Evolutionary conservation across 2,113 vertebrate species (phyloP), one percentile per base, ranked within the genome.

Genomic region (Motacilla alba): DNA sequence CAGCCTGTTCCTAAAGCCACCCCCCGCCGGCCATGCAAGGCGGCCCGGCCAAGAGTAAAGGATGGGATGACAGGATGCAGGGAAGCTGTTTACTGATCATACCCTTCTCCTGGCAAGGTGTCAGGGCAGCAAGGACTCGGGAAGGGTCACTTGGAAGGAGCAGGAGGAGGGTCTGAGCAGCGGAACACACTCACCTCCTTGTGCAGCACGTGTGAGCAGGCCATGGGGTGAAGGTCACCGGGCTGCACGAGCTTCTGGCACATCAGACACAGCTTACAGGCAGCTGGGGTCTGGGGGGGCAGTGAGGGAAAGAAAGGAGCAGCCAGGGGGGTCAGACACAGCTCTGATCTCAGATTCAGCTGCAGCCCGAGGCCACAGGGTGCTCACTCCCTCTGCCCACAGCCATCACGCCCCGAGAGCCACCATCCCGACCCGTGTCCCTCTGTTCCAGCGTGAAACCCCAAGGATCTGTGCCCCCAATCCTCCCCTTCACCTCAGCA

Each of bases 241-340:
- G 98, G 98, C 62, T 98, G 98, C 76, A 99, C 99, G 0, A 97
- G 97, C 89, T 99, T 98, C 98, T 99, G 99, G 93, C 99, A 99
- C 97, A 99, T 98, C 19, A 99, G 97, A 95, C 99, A 99, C 77
- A 98, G 97, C 89, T 99, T 99, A 23, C 97, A 98, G 37, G 97
- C 89, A 63, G 97, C 87, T 2, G 96, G 96, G 74, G 31, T 74
- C 97, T 97, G 95, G 39, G 7, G 0, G 1, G 44, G 69, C 64
- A 44, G 80, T 0, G 11, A n/a, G 69, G 28, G 63, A 23, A 84
- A 69, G 33, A 33, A 23, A 37, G 47, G 41, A 74, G 76, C 10
- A 19, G 83, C 44, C 41, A 60, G 3, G 1, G 10, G 15, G 31
- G 46, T 90, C 46, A 76, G 47, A 53, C 59, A 14, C 9, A 1